Evolutionary conservation across 2,888 invertebrate genomes (phyloP), one percentile per base, ranked within the genome.

Genomic region (Folsomia candida): DNA sequence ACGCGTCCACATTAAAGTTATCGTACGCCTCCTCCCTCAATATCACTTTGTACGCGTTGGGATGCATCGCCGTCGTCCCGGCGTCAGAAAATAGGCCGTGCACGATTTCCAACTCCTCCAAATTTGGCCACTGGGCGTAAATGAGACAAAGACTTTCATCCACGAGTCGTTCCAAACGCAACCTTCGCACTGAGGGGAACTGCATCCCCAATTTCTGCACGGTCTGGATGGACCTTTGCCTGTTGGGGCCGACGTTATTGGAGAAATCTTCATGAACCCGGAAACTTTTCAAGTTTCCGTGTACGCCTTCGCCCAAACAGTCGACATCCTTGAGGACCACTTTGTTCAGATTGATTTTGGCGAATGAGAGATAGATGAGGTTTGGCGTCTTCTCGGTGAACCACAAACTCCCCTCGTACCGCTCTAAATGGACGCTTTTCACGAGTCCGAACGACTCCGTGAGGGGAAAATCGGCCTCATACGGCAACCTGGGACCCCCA

Each of bases 51-150:
- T 69, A 69, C 1, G 66, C 66, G 51, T 69, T 69, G 1, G 69
- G 66, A 60, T 69, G 69, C 22, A 69, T 69, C 27, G 58, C 65
- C 20, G 69, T 69, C 14, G 60, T 69, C 9, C 69, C 69, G 14
- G 65, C 25, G 51, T 69, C 69, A 0, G 65, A 57, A 28, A 65
- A 69, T 18, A 51, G 27, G 14, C 69, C 69, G 9, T 37, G 3
- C 6, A 60, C 51, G 20, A 69, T 60, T 27, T 69, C 60, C 11
- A 69, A 28, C n/a, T 65, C 66, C 60, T 65, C 66, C 2, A 69
- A 18, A 54, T 4, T 0, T 14, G 28, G 60, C 58, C 69, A 69
- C 11, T 65, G 58, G n/a, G 51, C 51, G 27, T 65, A 69, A 24
- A 69, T 24, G 2, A 65, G 27, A 2, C 63, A 22, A 2, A 69